Evolutionary conservation across 2,797 vertebrate species (phyloP).

Genomic region (Monodelphis domestica): DNA sequence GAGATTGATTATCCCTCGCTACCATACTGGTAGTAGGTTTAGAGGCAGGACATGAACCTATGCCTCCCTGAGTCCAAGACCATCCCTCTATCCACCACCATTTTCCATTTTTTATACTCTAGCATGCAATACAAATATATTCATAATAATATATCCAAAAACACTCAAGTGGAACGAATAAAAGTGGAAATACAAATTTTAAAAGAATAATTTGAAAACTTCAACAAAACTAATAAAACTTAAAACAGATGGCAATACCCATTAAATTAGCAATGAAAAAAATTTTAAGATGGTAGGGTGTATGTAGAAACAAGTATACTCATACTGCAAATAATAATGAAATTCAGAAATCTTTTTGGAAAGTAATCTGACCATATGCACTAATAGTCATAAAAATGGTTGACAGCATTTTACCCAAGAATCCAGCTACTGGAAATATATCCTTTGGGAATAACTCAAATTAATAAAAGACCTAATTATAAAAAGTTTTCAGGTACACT

Average conservation of each 20-base stretch:
- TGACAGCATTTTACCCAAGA: not conserved
- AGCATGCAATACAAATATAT: too few species aligned
- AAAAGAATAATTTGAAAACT: not conserved
- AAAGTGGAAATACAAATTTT: not conserved
- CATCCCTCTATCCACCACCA: not conserved
- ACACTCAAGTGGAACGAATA: not conserved
- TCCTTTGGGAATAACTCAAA: not conserved
- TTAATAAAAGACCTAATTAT: not conserved
- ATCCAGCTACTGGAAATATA: not conserved
- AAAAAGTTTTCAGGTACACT: not conserved
- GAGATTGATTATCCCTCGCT: not conserved
- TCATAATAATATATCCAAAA: too few species aligned
- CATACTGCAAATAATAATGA: not conserved
- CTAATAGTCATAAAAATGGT: not conserved
- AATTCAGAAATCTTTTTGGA: not conserved
- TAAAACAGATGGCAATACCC: not conserved
- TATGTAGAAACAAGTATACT: not conserved
- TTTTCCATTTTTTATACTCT: not conserved
- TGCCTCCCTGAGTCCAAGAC: slow-evolving; percentile 1
- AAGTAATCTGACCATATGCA: not conserved
- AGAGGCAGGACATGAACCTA: slow-evolving; percentile 21
- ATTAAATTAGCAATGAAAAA: not conserved
- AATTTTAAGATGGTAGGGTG: not conserved
- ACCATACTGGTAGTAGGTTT: not conserved
- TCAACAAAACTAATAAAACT: not conserved